Base-by-base conservation (phyloP, 1,140 invertebrate species). In the Colletes gigas region DNA sequence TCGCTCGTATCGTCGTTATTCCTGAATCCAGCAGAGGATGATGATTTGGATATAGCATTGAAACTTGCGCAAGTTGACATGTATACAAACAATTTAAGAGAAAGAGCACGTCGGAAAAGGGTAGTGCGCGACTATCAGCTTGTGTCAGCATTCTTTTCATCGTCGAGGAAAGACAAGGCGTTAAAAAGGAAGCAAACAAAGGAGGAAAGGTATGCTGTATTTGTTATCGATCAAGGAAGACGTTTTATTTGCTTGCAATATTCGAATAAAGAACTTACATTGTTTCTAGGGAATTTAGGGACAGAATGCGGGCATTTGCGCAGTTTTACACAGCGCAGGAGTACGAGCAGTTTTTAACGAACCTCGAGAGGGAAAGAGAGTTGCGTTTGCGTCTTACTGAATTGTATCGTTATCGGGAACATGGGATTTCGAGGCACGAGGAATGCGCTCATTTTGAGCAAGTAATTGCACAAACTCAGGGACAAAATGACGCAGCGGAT, bases 321-420 rank as follows among this genome's bases (percentile, higher is more conserved):
- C 98, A 98, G 90, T 98, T 98, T 94, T 96, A 97, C 88, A 96
- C 97, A 1, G 95, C 96, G 50, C 94, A 96, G 79, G 98, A 98
- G 93, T 96, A 98, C 89, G 96, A 97, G 83, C 95, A 96, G 78
- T 95, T 98, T 68, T 93, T 97, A 59, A 94, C 94, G 30, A 97
- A 96, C 82, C 91, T 98, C 68, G 96, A 97, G 92, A 95, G 96
- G 81, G 97, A 98, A 93, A 95, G 96, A 89, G 97, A 98, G 92
- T 92, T 98, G 67, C 95, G 97, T 84, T 94, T 96, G 83, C 94
- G 97, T 71, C 94, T 98, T 30, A 95, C 96, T 12, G 98, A 98
- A 93, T 93, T 99, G 57, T 95, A 96, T 88, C 96, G 96, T 79
- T 98, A 98, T 93, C 94, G 97, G 19, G 95, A 96, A 86, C 96